Evolutionary conservation across 2,888 invertebrate species (phyloP).

Genomic region (Amaurobius ferox): DNA sequence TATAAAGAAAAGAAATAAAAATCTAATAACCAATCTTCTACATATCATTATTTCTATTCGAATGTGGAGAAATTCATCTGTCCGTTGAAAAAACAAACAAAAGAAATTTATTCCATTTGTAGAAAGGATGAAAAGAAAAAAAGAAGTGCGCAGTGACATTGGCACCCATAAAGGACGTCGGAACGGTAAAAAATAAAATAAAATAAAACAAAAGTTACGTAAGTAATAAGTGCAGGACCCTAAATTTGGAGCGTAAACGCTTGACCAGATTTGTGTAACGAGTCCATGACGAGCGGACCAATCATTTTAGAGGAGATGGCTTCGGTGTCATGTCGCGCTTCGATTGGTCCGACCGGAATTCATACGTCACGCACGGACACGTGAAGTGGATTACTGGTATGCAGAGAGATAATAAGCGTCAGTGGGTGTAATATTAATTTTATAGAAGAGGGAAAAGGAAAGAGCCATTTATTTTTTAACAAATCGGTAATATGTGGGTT

Average conservation of each 20-base stretch:
- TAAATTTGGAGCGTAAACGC: constrained; percentile 52
- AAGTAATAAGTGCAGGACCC: background rate
- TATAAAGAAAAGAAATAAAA: too few relatives aligned
- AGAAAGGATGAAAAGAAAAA: too few relatives aligned
- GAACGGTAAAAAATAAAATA: background rate
- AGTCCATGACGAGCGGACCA: constrained; percentile 7
- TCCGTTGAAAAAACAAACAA: too few relatives aligned
- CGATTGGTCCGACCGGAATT: constrained; percentile 49
- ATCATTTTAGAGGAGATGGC: constrained; percentile 31
- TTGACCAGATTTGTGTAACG: constrained; percentile 31
- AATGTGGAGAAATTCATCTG: too few relatives aligned
- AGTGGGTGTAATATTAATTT: too few relatives aligned
- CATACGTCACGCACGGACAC: constrained; percentile 67
- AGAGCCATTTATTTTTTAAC: too few relatives aligned
- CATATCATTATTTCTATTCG: too few relatives aligned
- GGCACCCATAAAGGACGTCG: background rate
- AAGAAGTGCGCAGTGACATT: background rate
- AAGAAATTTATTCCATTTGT: too few relatives aligned
- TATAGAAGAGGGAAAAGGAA: too few relatives aligned
- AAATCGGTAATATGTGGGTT: too few relatives aligned
- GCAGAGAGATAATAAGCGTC: background rate
- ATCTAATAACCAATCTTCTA: too few relatives aligned
- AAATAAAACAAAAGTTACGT: background rate
- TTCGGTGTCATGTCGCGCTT: constrained; percentile 45
- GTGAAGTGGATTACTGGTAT: background rate